Base-by-base conservation (phyloP, 1,140 invertebrate species). In the Drosophila funebris region DNA sequence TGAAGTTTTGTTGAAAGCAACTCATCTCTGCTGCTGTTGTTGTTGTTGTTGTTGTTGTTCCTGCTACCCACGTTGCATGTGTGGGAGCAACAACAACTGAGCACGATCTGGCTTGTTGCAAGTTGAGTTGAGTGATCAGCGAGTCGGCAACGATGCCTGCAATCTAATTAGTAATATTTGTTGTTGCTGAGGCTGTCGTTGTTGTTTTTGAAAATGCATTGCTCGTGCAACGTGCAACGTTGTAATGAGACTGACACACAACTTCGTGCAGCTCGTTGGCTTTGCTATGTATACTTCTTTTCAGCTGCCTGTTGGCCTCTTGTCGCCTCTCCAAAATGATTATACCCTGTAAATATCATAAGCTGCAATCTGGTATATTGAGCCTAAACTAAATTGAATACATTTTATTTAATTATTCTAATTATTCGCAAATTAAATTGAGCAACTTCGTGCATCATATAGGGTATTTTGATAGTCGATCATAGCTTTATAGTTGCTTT, bases 91-190 rank as follows among this genome's bases (percentile, higher is more conserved):
- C 50, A 50, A 14, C 4, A 20, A 37, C 54, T 39, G 52, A 13
- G 64, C 52, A 60, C 60, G 50, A 63, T 29, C 36, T 63, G 54
- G 44, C 64, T 33, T 18, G 64, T 36, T 61, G 66, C 14, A 54
- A 27, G 67, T 53, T 20, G 73, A 36, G 31, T n/a, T 27, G 46
- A 50, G 57, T 36, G 13, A 48, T 43, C 37, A 69, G 6, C 52
- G 33, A 46, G 31, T 43, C 68, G 60, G 60, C 60, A 76, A 82
- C 79, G 69, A 53, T 78, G 66, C 29, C 46, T 74, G 61, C 61
- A 85, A 85, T 87, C 81, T 85, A 85, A 85, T 85, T 85, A 85
- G 82, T 76, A 66, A 73, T 71, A 58, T 71, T 63, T 58, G 53
- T 61, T 73, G 46, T 50, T 24, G 22, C 53, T 16, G 11, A 0